Evolutionary conservation across 2,113 vertebrate species (phyloP).

Genomic region (Kobus ellipsiprymnus): DNA sequence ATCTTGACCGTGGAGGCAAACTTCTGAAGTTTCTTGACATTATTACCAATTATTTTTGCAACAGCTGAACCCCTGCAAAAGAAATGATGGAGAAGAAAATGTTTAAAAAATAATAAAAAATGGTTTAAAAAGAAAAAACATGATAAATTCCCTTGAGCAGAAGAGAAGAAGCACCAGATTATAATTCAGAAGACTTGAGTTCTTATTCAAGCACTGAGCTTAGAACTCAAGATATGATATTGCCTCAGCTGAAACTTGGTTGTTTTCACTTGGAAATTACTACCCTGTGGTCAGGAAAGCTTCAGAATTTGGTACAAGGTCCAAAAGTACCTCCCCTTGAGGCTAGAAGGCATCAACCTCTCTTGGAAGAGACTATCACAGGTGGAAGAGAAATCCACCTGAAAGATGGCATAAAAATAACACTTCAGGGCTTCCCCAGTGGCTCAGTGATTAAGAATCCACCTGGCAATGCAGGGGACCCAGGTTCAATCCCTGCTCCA

Average conservation of each 20-base stretch:
- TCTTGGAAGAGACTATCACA: neutral
- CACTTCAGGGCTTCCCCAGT: neutral
- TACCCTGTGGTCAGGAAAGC: neutral
- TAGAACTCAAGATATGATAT: neutral
- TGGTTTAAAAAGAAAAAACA: neutral
- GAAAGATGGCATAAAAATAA: neutral
- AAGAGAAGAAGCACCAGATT: neutral
- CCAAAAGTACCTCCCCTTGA: neutral
- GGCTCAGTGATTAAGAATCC: neutral
- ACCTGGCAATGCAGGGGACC: neutral
- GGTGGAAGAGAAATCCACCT: neutral
- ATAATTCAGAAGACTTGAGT: neutral
- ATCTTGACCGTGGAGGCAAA: conserved; percentile 92
- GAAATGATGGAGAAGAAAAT: neutral
- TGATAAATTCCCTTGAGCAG: neutral
- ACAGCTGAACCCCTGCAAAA: conserved; percentile 90
- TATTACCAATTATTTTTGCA: conserved; percentile 90
- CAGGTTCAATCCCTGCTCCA: neutral
- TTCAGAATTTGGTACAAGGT: neutral
- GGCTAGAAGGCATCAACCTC: neutral
- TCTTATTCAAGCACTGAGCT: neutral
- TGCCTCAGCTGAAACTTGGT: neutral
- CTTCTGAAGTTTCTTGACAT: conserved; percentile 84
- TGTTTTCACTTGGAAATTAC: neutral
- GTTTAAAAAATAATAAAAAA: neutral